Evolutionary conservation across 2,888 invertebrate species (phyloP).

Genomic region (Nemotelus pantherinus): DNA sequence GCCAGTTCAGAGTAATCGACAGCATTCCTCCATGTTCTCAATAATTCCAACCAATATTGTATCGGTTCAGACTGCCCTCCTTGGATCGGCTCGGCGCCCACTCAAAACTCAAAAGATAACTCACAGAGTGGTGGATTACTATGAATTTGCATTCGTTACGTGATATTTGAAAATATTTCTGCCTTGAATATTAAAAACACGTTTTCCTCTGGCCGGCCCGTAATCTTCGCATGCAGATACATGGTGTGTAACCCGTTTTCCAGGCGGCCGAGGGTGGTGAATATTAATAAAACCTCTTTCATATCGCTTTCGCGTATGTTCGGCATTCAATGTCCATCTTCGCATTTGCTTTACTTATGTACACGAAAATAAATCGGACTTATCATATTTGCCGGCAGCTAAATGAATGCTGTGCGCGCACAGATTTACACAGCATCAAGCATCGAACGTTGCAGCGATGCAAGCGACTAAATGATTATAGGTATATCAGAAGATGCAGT

Average conservation of each 20-base stretch:
- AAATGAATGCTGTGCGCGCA: slow-evolving; percentile 50
- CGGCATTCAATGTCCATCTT: neutral
- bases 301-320: neutral
- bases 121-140: too few relatives aligned
- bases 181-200: slow-evolving; percentile 41
- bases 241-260: slow-evolving; percentile 9
- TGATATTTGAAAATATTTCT: slow-evolving; percentile 44
- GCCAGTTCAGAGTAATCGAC: too few relatives aligned
- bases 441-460: slow-evolving; percentile 7
- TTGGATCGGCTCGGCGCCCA: too few relatives aligned
- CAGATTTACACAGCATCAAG: slow-evolving; percentile 48
- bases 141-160: neutral
- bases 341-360: slow-evolving; percentile 27
- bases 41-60: too few relatives aligned
- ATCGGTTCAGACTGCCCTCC: too few relatives aligned
- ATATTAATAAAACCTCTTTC: slow-evolving; percentile 1
- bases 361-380: slow-evolving; percentile 42
- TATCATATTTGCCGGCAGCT: slow-evolving; percentile 48
- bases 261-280: slow-evolving; percentile 4
- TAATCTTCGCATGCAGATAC: neutral
- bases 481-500: neutral
- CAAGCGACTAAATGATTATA: neutral
- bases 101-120: too few relatives aligned
- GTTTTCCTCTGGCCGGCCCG: slow-evolving; percentile 5
- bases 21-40: too few relatives aligned